A percentile compares a stretch with the other conserved stretches of the same genome.
These are phyloP conservation scores for Pangasius djambal DNA, from an alignment of 2,797 vertebrate species.

Conservation along the genomic window DNA sequence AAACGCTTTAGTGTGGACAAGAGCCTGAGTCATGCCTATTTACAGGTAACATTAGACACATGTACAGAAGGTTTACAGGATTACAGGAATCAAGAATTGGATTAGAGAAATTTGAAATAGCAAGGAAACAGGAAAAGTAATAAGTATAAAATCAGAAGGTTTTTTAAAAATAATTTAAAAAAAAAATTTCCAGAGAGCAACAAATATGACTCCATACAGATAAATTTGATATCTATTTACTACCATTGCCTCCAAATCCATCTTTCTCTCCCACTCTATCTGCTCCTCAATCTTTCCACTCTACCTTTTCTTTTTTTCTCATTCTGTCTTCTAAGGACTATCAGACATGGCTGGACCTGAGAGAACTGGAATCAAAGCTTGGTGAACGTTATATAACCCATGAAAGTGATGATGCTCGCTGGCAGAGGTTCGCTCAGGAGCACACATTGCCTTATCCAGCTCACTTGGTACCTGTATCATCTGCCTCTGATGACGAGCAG, in stretches of 20 bases:
- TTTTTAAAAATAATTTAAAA: background rate
- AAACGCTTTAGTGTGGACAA: slow-evolving; percentile 94
- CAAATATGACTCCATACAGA: background rate
- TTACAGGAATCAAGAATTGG: background rate
- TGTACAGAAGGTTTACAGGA: background rate
- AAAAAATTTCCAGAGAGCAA: background rate
- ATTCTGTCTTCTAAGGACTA: slow-evolving; percentile 76
- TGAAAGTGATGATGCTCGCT: slow-evolving; percentile 87
- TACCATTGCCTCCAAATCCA: background rate
- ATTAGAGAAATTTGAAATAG: background rate
- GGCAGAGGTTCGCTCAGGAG: slow-evolving; percentile 81
- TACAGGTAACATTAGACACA: slow-evolving; percentile 80
- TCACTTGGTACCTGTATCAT: slow-evolving; percentile 70
- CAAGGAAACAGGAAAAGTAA: background rate
- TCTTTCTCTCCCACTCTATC: background rate
- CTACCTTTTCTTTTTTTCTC: background rate
- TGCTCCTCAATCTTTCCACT: background rate
- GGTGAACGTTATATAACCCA: slow-evolving; percentile 88
- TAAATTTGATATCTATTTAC: background rate
- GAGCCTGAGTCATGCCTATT: slow-evolving; percentile 87
- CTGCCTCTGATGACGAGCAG: slow-evolving; percentile 67
- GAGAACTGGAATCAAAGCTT: slow-evolving; percentile 85
- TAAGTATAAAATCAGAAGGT: background rate
- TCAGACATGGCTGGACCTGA: slow-evolving; percentile 86
- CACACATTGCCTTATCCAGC: slow-evolving; percentile 76